Conservation (phyloP, 2,888 invertebrate genomes). For the Tinea trinotella region DNA sequence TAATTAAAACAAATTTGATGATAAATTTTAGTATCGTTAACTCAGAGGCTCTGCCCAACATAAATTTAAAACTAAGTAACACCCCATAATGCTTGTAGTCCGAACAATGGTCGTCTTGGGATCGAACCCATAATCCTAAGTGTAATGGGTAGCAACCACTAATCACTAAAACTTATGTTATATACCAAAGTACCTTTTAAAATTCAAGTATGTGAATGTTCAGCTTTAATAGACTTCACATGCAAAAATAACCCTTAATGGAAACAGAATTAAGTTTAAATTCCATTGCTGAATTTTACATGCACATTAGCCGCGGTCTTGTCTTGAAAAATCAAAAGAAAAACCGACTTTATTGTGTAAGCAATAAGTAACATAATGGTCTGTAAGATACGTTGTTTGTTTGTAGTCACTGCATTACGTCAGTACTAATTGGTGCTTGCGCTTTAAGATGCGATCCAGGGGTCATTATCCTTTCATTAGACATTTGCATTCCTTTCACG, state of each 20-base stretch:
- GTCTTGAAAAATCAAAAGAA: background rate
- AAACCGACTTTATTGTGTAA: slow-evolving; percentile 3
- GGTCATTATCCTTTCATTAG: slow-evolving; percentile 36
- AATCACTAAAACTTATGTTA: too few species aligned
- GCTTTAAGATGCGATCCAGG: slow-evolving; percentile 34
- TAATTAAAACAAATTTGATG: too few species aligned
- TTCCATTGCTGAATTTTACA: background rate
- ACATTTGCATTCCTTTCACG: slow-evolving; percentile 30
- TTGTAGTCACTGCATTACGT: slow-evolving; percentile 17
- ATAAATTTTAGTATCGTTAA: too few species aligned
- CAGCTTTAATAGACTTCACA: background rate
- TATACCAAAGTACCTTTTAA: too few species aligned
- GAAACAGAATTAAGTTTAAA: background rate
- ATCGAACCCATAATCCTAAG: too few species aligned
- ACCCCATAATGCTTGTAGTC: too few species aligned
- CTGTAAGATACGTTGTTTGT: slow-evolving; percentile 6
- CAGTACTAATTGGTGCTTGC: slow-evolving; percentile 36
- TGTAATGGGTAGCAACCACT: too few species aligned
- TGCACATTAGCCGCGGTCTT: background rate
- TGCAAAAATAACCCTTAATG: background rate
- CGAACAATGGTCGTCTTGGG: too few species aligned
- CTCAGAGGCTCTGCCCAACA: too few species aligned
- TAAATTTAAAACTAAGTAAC: too few species aligned
- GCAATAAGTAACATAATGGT: background rate
- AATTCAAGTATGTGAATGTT: background rate